A percentile compares a stretch with the other conserved stretches of the same genome.
Conservation (phyloP, 2,888 invertebrate genomes). For the Mesoligia furuncula region DNA sequence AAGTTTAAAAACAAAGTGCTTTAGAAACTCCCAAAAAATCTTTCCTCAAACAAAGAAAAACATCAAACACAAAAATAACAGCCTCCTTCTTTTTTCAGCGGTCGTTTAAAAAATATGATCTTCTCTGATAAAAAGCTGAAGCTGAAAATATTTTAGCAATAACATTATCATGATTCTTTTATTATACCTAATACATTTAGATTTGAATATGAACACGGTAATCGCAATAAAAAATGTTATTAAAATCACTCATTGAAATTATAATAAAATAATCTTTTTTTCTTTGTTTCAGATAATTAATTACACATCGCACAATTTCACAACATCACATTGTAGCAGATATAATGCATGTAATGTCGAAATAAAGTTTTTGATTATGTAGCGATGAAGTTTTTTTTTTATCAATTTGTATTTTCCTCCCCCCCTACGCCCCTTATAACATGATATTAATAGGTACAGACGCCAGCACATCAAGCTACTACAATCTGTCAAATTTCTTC, state of each 20-base stretch:
- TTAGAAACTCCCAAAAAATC: neutral
- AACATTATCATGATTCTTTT: neutral
- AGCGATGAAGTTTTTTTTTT: neutral
- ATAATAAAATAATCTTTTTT: neutral
- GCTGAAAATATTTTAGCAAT: too few relatives aligned
- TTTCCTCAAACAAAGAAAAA: neutral
- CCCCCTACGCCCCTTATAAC: neutral
- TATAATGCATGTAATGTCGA: constrained; percentile 17
- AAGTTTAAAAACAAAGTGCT: neutral
- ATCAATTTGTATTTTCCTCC: neutral
- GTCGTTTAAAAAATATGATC: neutral
- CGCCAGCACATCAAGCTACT: too few relatives aligned
- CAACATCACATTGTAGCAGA: constrained; percentile 12
- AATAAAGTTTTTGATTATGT: constrained; percentile 37
- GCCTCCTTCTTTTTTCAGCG: neutral
- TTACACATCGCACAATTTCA: constrained; percentile 32
- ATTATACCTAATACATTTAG: neutral
- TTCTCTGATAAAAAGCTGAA: neutral
- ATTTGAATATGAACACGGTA: neutral
- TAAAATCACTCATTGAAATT: neutral
- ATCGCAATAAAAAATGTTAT: neutral
- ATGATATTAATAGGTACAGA: too few relatives aligned
- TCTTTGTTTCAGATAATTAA: constrained; percentile 56
- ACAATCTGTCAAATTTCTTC: too few relatives aligned
- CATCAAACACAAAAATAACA: neutral